Percentiles rank a stretch among this genome's conserved stretches.
Conservation (phyloP, 2,888 invertebrate genomes). For the Physocephala rufipes region DNA sequence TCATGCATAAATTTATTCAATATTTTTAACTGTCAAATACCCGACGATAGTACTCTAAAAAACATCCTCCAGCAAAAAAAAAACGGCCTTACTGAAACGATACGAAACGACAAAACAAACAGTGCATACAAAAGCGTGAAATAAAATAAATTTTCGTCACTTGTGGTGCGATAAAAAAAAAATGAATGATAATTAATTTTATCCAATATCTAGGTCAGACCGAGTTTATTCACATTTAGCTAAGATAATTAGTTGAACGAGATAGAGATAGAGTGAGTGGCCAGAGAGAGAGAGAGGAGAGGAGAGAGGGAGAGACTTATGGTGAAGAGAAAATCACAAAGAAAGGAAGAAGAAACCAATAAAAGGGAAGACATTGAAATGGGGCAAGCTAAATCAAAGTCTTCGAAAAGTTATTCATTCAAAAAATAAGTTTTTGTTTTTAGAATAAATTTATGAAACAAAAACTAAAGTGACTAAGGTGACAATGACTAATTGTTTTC, state of each 20-base stretch:
- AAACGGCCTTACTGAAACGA: background rate
- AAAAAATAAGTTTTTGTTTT: background rate
- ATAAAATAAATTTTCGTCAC: conserved; percentile 14
- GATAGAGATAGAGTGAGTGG: background rate
- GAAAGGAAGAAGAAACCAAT: background rate
- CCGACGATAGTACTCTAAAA: conserved; percentile 5
- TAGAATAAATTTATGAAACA: background rate
- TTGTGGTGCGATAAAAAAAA: background rate
- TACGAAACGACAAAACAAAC: too few relatives aligned
- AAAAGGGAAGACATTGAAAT: background rate
- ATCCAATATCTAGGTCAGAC: conserved; percentile 19
- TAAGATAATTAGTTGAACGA: background rate
- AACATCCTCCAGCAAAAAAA: too few relatives aligned
- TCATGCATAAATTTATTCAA: conserved; percentile 1
- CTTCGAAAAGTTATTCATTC: too few relatives aligned
- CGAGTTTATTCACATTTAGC: conserved; percentile 25
- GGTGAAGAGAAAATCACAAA: background rate
- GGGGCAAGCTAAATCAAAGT: too few relatives aligned
- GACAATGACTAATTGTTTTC: background rate
- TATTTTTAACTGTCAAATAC: conserved; percentile 13
- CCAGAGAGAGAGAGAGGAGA: background rate
- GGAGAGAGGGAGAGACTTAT: background rate
- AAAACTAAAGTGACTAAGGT: background rate
- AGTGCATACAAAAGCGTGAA: background rate
- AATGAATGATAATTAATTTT: conserved; percentile 16